Evolutionary conservation across 2,797 vertebrate genomes (phyloP), one percentile per base, ranked within the genome.

Genomic region (Alcedo quadribrachys): DNA sequence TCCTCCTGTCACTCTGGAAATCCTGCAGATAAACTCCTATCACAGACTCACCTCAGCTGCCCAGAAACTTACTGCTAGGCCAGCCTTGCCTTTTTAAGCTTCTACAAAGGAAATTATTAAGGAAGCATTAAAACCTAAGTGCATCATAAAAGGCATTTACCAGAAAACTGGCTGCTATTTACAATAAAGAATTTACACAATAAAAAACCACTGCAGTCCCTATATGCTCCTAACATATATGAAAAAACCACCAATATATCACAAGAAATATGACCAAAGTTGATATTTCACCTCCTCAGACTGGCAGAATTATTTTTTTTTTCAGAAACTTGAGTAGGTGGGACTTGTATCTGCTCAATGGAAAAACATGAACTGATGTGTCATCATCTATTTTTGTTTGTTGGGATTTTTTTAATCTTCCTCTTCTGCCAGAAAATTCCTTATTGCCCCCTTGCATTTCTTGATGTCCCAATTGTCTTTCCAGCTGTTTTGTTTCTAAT

Each of bases 321-420:
- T 90, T 61, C 90, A 90, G 48, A 79, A 87, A 84, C 55, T 81
- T 69, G n/a, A 89, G 89, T 83, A 95, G 92, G 87, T 91, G 83
- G 63, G 89, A 86, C 75, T 63, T 63, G 18, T 40, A 67, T 60
- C 87, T 91, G 65, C 79, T 91, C 87, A 92, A 93, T 92, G 87
- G 91, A 94, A 95, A 95, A 92, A 80, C 11, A 74, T 58, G 83
- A 95, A 79, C 83, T 46, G 63, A 83, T 65, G 60, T 85, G 83
- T 95, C 92, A 95, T 42, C 50, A 75, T 67, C 92, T 89, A 90
- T 92, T 93, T 93, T 86, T 90, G 67, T 54, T 88, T 84, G 80
- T 63, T 89, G 70, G 21, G 22, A 81, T 67, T 93, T 92, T 92
- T 87, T 12, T 66, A 66, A 66, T 45, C 79, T 78, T 67, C 46